A percentile compares a stretch with the other conserved stretches of the same genome.
Evolutionary conservation across 2,113 vertebrate genomes (phyloP).

Genomic region (Carassius carassius): DNA sequence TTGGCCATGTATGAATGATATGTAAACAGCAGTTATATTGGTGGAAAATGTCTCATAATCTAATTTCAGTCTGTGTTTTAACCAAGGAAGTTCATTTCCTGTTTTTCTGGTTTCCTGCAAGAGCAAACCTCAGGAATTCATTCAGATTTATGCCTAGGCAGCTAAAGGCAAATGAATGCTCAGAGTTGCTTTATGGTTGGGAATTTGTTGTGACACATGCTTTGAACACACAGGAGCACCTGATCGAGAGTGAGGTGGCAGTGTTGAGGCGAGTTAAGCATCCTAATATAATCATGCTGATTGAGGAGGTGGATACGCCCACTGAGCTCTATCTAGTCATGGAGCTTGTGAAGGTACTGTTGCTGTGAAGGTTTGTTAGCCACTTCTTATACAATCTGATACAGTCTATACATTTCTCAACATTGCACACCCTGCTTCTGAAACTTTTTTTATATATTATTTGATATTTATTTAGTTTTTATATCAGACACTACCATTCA

Average conservation of each 20-base stretch:
- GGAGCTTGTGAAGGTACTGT: slow-evolving; percentile 95
- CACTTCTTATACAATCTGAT: no score
- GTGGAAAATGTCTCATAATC: neutral
- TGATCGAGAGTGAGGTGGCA: slow-evolving; percentile 96
- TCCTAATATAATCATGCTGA: slow-evolving; percentile 96
- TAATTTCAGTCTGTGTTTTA: neutral
- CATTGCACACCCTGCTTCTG: neutral
- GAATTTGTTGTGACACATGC: neutral
- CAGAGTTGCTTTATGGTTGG: neutral
- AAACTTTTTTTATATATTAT: neutral
- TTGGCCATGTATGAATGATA: neutral
- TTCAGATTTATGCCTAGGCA: neutral
- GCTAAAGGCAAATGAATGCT: slow-evolving; percentile 17
- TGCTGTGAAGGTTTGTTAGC: no score
- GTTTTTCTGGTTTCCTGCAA: slow-evolving; percentile 26
- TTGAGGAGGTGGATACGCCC: slow-evolving; percentile 93
- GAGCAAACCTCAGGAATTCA: slow-evolving; percentile 2
- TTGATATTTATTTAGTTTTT: no score
- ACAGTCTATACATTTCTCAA: no score
- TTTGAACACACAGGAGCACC: slow-evolving; percentile 82
- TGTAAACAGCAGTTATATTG: slow-evolving; percentile 6
- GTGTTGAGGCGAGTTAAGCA: slow-evolving; percentile 93
- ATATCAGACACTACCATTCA: no score
- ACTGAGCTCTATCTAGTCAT: slow-evolving; percentile 93
- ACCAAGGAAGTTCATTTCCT: slow-evolving; percentile 39